phyloP scores from a whole-genome alignment of 1,140 invertebrate genomes.

The Neotoxoptera formosana region DNA sequence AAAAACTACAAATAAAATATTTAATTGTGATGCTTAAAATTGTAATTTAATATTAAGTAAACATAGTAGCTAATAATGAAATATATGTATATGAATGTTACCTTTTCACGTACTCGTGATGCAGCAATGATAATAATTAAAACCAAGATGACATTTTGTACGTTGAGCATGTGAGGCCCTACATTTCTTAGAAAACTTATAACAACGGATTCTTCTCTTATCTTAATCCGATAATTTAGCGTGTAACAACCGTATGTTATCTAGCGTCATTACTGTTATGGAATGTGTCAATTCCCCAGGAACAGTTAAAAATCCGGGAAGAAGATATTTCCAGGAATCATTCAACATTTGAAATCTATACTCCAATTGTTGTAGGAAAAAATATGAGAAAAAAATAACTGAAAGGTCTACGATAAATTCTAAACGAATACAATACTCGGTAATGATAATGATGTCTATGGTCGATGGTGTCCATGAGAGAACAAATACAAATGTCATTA shows the following conservation, averaged over 20 bases:
- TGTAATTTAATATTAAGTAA: too few relatives aligned
- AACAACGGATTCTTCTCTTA: too few relatives aligned
- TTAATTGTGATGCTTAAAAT: too few relatives aligned
- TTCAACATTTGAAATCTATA: background rate
- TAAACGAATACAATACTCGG: background rate
- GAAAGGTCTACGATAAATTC: background rate
- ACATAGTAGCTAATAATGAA: too few relatives aligned
- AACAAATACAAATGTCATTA: rapidly evolving
- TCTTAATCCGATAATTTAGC: background rate
- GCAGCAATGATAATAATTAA: too few relatives aligned
- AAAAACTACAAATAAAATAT: too few relatives aligned
- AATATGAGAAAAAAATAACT: background rate
- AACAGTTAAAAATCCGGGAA: background rate
- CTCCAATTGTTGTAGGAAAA: too few relatives aligned
- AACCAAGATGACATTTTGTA: too few relatives aligned
- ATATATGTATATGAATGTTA: too few relatives aligned
- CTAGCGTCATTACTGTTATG: background rate
- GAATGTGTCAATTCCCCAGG: background rate
- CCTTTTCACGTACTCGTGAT: too few relatives aligned
- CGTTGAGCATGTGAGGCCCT: too few relatives aligned
- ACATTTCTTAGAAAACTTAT: too few relatives aligned
- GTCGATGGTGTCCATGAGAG: background rate
- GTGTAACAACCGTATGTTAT: background rate
- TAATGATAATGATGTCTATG: background rate
- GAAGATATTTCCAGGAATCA: background rate